Evolutionary conservation across 2,797 vertebrate genomes (phyloP).

Genomic region (Potorous gilbertii): DNA sequence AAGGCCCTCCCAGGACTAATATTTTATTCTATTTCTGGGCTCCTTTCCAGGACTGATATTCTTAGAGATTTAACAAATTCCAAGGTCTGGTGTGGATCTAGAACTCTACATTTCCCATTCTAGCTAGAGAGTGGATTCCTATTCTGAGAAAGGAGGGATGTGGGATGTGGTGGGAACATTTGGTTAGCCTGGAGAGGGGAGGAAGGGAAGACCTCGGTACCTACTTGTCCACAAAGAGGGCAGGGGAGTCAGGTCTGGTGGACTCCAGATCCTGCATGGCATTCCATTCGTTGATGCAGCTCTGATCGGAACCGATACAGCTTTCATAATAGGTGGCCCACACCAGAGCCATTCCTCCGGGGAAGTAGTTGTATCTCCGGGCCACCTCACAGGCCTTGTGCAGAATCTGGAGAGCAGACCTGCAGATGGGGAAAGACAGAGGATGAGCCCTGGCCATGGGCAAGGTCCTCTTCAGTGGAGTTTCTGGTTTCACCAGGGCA

Average conservation of each 20-base stretch:
- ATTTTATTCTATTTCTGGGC: background rate
- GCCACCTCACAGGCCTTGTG: conserved; percentile 98
- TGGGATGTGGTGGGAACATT: background rate
- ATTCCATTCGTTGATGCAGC: conserved; percentile 99
- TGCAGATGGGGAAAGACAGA: conserved; percentile 70
- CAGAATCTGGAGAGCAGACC: conserved; percentile 97
- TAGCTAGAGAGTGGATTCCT: too few species aligned
- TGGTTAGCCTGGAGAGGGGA: too few species aligned
- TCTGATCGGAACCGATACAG: conserved; percentile 97
- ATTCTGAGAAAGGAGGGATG: background rate
- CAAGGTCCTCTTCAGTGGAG: background rate
- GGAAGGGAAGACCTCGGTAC: conserved; percentile 66
- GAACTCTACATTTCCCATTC: background rate
- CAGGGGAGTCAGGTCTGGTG: conserved; percentile 93
- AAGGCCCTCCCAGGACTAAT: background rate
- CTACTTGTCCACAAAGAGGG: conserved; percentile 96
- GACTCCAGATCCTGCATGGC: conserved; percentile 98
- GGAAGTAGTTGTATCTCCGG: conserved; percentile 96
- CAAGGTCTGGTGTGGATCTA: background rate
- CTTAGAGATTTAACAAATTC: background rate
- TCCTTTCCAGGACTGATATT: background rate
- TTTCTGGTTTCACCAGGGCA: accelerated
- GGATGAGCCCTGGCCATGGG: conserved; percentile 14
- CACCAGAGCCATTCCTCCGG: conserved; percentile 93
- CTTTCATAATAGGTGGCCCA: conserved; percentile 98